These are phyloP conservation scores for Lasioglossum lativentre DNA, from an alignment of 2,888 invertebrate species.

Conservation along the genomic window DNA sequence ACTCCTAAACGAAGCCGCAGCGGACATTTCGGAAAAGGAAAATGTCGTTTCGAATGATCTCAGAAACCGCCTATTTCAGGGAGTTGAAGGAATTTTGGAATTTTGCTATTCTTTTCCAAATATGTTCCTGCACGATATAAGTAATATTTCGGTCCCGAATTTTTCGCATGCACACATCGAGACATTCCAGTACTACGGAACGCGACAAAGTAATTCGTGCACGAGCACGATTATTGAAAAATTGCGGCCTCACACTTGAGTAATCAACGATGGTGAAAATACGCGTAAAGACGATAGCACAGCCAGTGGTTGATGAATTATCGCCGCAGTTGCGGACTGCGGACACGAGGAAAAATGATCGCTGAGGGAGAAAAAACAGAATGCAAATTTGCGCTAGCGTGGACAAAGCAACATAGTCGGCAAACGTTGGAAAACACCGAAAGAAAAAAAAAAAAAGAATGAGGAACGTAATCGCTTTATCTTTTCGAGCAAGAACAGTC, in stretches of 20 bases:
- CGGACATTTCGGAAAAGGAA: too few relatives aligned
- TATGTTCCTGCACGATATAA: too few relatives aligned
- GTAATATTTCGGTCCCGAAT: too few relatives aligned
- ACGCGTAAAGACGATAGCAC: neutral
- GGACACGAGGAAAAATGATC: conserved; percentile 29
- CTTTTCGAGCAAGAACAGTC: neutral
- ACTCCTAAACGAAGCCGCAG: too few relatives aligned
- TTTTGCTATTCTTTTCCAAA: too few relatives aligned
- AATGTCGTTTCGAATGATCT: too few relatives aligned
- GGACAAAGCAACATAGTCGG: neutral
- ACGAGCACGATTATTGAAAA: neutral
- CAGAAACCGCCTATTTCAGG: too few relatives aligned
- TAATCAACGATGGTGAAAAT: conserved; percentile 25
- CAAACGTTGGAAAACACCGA: neutral
- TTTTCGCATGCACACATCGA: too few relatives aligned
- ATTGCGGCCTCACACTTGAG: neutral
- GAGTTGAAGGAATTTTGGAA: too few relatives aligned
- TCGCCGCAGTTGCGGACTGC: conserved; percentile 19
- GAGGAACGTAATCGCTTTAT: neutral
- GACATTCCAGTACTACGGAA: neutral
- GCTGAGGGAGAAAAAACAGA: neutral
- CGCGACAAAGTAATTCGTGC: neutral
- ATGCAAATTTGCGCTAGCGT: conserved; percentile 26
- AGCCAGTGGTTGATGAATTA: conserved; percentile 31
- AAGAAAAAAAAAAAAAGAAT: neutral